Evolutionary conservation across 2,113 vertebrate genomes (phyloP), one percentile per base, ranked within the genome.

Genomic region (Laticauda laticaudata): DNA sequence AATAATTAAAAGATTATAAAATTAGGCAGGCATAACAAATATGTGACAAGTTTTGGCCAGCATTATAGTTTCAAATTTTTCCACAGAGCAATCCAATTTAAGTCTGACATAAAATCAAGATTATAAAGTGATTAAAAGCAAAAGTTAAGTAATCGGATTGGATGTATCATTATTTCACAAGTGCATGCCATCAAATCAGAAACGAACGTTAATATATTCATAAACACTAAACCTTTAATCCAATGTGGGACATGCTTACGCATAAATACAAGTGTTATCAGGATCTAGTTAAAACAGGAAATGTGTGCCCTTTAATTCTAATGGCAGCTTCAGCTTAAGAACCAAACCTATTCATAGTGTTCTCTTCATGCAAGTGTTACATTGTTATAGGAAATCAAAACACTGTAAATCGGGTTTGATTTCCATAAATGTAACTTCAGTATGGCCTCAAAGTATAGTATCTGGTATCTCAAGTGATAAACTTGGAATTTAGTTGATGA

Each of bases 231-330:
- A 88, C 57, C 48, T 91, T 95, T 95, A 96, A 97, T 92, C 93
- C 88, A 93, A 56, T 88, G 75, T 12, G 87, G 75, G 89, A 91
- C 92, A 0, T 97, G 96, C 96, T 96, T 92, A 89, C 92, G 96
- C 96, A 97, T 95, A 97, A 94, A 94, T 96, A 93, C 39, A 93
- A 0, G 86, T 94, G 95, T 97, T 96, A 95, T 95, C 91, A 34
- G 21, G 92, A 97, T 97, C 95, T 97, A 94, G 95, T 96, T 91
- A 55, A 96, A 96, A 94, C 93, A 39, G 87, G 59, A 94, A 95
- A 95, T 87, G 23, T 95, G 92, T 93, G 93, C 93, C 95, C 43
- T 93, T 87, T 57, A 90, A 91, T 2, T 9, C 81, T 91, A 53
- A 29, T 94, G 88, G 93, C 56, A 93, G 56, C 81, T 54, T 85